Base-by-base conservation (phyloP, 2,888 invertebrate genomes). In the Girardia tigrina region DNA sequence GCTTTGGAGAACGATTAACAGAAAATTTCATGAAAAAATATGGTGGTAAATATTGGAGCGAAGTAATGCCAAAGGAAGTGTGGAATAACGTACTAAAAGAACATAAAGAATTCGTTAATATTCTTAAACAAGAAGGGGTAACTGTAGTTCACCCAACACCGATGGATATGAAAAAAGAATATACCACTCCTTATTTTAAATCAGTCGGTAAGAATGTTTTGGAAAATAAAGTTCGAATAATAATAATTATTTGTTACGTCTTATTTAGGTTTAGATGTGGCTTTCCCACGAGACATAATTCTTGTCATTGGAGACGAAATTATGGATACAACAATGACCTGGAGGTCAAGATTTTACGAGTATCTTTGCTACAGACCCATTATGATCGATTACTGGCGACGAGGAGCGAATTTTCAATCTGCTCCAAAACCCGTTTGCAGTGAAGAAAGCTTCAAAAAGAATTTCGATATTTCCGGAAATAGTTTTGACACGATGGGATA, bases 311-410 rank as follows among this genome's bases (percentile, higher is more conserved):
- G 79, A 12, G 78, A 80, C 42, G 80, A 80, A 77, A 76, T 80
- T 26, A 79, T 80, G 8, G 80, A 80, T 75, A 77, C 79, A 4
- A 78, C 80, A 14, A 80, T 80, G 80, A 79, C 79, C 0, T 79
- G 79, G 80, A 29, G 79, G 20, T 78, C 80, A 0, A 29, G 80
- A n/a, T 77, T 79, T 73, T 80, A 79, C 36, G 80, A 80, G 76
- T 79, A 78, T 75, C 76, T 78, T n/a, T 75, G 79, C 12, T 80
- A 80, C 76, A 76, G 78, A 28, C 73, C 42, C 56, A 73, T 80
- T 28, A 75, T 80, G 29, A 78, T 78, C 27, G 79, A 80, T 23
- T 79, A 80, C 76, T 80, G 79, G 78, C 70, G 73, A 20, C 74
- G 74, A 26, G 80, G 80, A 0, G 80, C 79, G 0, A 75, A 56